phyloP scores from a whole-genome alignment of 23 tunicate species.

The Halocynthia aurantium region DNA sequence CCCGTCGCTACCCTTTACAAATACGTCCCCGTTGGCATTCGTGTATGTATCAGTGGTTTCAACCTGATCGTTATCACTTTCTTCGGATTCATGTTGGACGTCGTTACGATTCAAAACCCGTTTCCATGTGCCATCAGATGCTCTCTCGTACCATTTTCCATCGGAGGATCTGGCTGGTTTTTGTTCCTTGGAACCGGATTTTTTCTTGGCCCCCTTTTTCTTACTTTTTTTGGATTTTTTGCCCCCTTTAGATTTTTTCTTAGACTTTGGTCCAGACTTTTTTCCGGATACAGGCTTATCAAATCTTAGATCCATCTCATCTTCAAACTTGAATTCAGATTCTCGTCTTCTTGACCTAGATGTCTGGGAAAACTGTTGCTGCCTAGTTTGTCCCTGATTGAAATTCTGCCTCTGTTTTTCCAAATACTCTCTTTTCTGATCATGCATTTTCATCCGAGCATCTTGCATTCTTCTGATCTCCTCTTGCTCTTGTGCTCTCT shows the following conservation, averaged over 20 bases:
- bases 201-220: not conserved
- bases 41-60: slow-evolving; percentile 16
- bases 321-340: not conserved
- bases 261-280: not conserved
- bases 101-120: slow-evolving; percentile 1
- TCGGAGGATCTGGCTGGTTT: slow-evolving; percentile 54
- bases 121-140: slow-evolving; percentile 55
- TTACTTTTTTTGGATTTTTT: slow-evolving; percentile 2
- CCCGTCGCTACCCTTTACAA: slow-evolving; percentile 64
- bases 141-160: slow-evolving; percentile 86
- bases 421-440: slow-evolving; percentile 2
- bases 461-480: slow-evolving; percentile 23
- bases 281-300: not conserved
- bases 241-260: slow-evolving; percentile 8
- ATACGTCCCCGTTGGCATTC: slow-evolving; percentile 54
- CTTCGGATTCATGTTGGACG: not conserved
- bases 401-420: not conserved
- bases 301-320: not conserved
- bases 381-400: not conserved
- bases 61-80: not conserved
- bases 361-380: not conserved
- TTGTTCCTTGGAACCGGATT: not conserved
- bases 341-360: not conserved
- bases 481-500: slow-evolving; percentile 5
- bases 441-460: not conserved